phyloP scores from a whole-genome alignment of 2,113 vertebrate species.

The Laticauda colubrina region DNA sequence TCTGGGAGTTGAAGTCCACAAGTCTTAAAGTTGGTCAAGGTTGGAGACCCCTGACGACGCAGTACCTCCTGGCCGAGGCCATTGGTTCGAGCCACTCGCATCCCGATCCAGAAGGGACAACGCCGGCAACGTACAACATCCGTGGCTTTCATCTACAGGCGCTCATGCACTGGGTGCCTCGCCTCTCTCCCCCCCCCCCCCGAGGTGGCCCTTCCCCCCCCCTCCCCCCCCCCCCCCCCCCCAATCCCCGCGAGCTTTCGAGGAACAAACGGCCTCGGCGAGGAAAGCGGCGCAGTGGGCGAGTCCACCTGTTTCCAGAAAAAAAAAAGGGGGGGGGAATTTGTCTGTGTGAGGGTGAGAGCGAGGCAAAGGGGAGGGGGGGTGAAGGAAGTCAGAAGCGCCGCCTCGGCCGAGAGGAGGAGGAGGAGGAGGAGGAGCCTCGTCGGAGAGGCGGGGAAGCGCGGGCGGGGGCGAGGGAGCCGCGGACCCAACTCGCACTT shows the following conservation, averaged over 20 bases:
- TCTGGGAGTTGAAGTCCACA: no score
- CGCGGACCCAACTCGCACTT: background rate
- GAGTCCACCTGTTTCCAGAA: background rate
- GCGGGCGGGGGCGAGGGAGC: background rate
- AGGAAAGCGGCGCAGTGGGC: background rate
- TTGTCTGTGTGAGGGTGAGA: rapidly evolving
- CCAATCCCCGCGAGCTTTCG: background rate
- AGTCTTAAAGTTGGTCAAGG: no score
- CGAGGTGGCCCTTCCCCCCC: no score
- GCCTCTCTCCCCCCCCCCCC: no score
- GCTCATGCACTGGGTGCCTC: background rate
- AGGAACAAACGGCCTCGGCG: background rate
- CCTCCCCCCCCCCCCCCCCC: background rate
- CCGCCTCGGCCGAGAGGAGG: no score
- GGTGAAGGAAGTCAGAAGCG: background rate
- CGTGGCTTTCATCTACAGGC: background rate
- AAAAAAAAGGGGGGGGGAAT: no score
- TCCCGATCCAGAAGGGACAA: background rate
- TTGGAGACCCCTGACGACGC: no score
- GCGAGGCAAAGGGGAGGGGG: background rate
- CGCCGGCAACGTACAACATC: no score
- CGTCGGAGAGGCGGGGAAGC: background rate
- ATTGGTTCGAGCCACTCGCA: background rate
- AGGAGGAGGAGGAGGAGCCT: background rate
- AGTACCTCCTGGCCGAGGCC: background rate